These are phyloP conservation scores for Ditula angustiorana DNA, from an alignment of 2,888 invertebrate species.

Conservation along the genomic window DNA sequence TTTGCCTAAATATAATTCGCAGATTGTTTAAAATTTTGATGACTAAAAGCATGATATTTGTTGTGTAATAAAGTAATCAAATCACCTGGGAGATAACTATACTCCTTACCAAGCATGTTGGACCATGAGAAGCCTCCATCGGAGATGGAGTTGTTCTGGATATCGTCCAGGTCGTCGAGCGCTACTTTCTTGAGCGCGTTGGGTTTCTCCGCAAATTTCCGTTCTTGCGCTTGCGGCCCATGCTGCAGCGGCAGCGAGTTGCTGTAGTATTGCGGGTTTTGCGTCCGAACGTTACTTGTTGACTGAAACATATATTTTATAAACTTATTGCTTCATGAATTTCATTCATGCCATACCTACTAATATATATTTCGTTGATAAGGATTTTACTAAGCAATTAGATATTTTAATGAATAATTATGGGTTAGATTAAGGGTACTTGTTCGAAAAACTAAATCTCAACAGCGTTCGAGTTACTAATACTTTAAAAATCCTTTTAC, in stretches of 20 bases:
- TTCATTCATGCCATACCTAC: neutral
- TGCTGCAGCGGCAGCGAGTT: constrained; percentile 70
- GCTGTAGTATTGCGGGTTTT: constrained; percentile 79
- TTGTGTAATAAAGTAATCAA: constrained; percentile 26
- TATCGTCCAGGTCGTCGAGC: constrained; percentile 92
- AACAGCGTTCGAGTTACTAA: neutral
- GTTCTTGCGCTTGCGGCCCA: constrained; percentile 82
- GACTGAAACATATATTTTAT: constrained; percentile 64
- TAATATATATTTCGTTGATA: neutral
- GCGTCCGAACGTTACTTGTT: constrained; percentile 78
- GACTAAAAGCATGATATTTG: constrained; percentile 9
- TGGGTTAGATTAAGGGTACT: too few relatives aligned
- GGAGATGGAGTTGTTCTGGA: constrained; percentile 92
- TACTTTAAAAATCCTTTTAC: too few relatives aligned
- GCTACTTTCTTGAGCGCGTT: constrained; percentile 95
- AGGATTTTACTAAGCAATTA: too few relatives aligned
- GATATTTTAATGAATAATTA: too few relatives aligned
- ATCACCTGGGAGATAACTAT: constrained; percentile 37
- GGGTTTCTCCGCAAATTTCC: constrained; percentile 95
- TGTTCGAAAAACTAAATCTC: too few relatives aligned
- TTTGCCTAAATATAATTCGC: constrained; percentile 19
- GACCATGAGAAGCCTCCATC: constrained; percentile 95
- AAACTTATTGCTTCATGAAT: too few relatives aligned
- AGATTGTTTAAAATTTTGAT: neutral
- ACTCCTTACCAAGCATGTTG: constrained; percentile 89